phyloP scores from a whole-genome alignment of 2,888 invertebrate species.

The Electrophaes corylata region DNA sequence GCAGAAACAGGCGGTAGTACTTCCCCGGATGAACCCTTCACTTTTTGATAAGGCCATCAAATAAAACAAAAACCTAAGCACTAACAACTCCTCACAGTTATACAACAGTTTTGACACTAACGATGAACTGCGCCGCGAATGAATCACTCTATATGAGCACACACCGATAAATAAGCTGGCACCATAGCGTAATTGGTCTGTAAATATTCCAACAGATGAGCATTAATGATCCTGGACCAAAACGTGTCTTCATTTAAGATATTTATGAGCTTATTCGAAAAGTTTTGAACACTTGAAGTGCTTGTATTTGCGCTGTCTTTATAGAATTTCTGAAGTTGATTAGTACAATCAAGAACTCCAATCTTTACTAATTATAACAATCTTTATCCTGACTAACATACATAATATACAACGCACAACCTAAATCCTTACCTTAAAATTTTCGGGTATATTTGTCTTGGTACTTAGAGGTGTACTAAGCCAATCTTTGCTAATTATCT shows the following conservation, averaged over 20 bases:
- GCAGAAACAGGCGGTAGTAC: too few relatives aligned
- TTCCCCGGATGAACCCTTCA: neutral
- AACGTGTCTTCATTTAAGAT: constrained; percentile 65
- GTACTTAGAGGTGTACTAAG: too few relatives aligned
- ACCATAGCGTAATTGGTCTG: constrained; percentile 71
- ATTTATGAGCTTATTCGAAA: constrained; percentile 63
- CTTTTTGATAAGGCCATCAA: neutral
- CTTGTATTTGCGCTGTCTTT: neutral
- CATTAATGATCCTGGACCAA: constrained; percentile 63
- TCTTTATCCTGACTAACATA: too few relatives aligned
- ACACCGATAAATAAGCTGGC: constrained; percentile 57
- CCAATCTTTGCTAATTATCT: too few relatives aligned
- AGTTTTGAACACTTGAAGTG: constrained; percentile 11
- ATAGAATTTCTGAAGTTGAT: neutral
- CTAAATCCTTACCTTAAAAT: too few relatives aligned
- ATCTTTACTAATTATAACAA: too few relatives aligned
- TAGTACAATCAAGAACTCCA: too few relatives aligned
- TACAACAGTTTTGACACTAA: constrained; percentile 30
- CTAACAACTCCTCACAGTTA: constrained; percentile 13
- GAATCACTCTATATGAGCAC: constrained; percentile 19
- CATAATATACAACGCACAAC: too few relatives aligned
- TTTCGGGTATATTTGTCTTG: too few relatives aligned
- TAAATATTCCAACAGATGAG: constrained; percentile 73
- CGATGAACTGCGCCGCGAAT: constrained; percentile 23
- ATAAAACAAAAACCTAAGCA: constrained; percentile 7